phyloP scores from a whole-genome alignment of 2,113 vertebrate genomes.

The Argyrosomus japonicus region DNA sequence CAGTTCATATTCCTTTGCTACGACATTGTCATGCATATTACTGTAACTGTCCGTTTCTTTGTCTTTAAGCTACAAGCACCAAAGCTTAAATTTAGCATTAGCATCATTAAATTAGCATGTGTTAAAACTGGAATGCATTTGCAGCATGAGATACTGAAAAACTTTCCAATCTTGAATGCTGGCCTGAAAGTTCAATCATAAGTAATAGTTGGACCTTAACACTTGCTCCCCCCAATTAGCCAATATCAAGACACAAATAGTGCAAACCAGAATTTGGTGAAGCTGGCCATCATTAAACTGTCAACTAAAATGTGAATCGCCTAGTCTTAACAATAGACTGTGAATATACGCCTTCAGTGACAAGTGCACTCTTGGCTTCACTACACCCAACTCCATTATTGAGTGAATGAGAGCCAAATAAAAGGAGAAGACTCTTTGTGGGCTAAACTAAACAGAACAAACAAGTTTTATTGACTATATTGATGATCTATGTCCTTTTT shows the following conservation, averaged over 20 bases:
- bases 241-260: background rate
- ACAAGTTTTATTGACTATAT: constrained; percentile 1
- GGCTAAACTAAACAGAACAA: background rate
- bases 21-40: background rate
- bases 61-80: constrained; percentile 24
- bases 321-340: background rate
- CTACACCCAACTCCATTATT: background rate
- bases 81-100: constrained; percentile 26
- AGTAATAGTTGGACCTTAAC: background rate
- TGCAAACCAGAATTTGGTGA: background rate
- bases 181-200: constrained; percentile 4
- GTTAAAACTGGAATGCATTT: constrained; percentile 43
- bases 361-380: background rate
- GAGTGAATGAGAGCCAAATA: background rate
- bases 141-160: constrained; percentile 34
- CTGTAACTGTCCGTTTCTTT: background rate
- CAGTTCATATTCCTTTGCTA: background rate
- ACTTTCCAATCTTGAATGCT: constrained; percentile 13
- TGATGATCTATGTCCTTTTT: constrained; percentile 10
- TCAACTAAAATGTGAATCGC: background rate
- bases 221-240: background rate
- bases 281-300: constrained; percentile 7
- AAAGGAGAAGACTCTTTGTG: background rate
- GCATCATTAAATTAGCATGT: constrained; percentile 22
- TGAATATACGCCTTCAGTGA: background rate